Conservation (phyloP, 1,140 invertebrate species). For the Pararge aegeria region DNA sequence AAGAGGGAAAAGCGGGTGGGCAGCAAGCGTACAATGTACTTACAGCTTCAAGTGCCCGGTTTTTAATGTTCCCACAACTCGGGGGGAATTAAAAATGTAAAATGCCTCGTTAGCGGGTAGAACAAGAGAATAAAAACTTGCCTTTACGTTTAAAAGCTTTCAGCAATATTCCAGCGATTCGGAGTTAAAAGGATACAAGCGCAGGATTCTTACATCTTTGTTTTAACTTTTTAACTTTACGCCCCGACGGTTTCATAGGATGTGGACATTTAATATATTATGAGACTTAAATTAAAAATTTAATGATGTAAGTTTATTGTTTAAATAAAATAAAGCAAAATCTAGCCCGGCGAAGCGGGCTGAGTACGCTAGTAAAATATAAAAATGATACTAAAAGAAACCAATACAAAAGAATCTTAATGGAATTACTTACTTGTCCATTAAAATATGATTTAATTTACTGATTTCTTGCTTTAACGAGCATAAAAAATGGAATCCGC, state of each 20-base stretch:
- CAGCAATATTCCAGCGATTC: constrained; percentile 12
- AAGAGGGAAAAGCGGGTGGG: not conserved
- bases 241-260: not conserved
- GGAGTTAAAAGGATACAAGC: constrained; percentile 17
- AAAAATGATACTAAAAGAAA: too few relatives aligned
- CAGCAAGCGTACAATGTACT: not conserved
- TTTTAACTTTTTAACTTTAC: not conserved
- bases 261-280: too few relatives aligned
- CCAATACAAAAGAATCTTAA: too few relatives aligned
- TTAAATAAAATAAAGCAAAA: too few relatives aligned
- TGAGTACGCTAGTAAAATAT: too few relatives aligned
- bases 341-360: too few relatives aligned
- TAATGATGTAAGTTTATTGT: too few relatives aligned
- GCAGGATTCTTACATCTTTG: constrained; percentile 4
- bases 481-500: not conserved
- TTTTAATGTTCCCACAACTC: constrained; percentile 7
- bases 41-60: constrained; percentile 1
- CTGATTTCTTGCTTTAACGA: not conserved
- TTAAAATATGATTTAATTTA: not conserved
- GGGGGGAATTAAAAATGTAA: constrained; percentile 20
- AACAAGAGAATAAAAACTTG: constrained; percentile 18
- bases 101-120: constrained; percentile 11
- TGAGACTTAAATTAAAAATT: too few relatives aligned
- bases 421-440: not conserved
- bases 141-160: constrained; percentile 12